phyloP scores from a whole-genome alignment of 1,140 invertebrate genomes.

The Cydia strobilella region DNA sequence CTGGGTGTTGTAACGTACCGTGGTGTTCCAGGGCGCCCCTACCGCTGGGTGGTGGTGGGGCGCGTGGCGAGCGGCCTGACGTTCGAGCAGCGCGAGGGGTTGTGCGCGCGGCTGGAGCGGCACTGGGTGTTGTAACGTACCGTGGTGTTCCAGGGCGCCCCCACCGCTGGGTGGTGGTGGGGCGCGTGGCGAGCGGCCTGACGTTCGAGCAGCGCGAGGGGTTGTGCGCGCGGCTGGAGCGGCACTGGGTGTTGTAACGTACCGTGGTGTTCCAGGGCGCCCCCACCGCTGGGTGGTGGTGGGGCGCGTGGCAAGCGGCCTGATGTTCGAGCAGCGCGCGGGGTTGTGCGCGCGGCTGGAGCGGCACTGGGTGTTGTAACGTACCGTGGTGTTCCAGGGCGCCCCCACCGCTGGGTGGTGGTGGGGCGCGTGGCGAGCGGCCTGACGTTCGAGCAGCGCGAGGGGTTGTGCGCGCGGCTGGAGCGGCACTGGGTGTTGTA shows the following conservation, averaged over 20 bases:
- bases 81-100: too few species aligned
- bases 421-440: conserved; percentile 85
- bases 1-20: conserved; percentile 14
- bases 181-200: conserved; percentile 84
- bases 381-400: conserved; percentile 46
- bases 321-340: conserved; percentile 81
- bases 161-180: conserved; percentile 83
- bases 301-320: conserved; percentile 84
- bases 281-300: conserved; percentile 83
- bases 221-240: conserved; percentile 84
- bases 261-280: conserved; percentile 46
- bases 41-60: conserved; percentile 84
- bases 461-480: conserved; percentile 84
- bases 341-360: conserved; percentile 85
- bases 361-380: conserved; percentile 68
- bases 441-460: conserved; percentile 79
- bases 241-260: conserved; percentile 63
- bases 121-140: conserved; percentile 31
- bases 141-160: conserved; percentile 51
- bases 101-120: conserved; percentile 84
- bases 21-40: conserved; percentile 50
- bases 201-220: too few species aligned
- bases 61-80: conserved; percentile 85
- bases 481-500: conserved; percentile 72
- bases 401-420: conserved; percentile 81